phyloP scores from a whole-genome alignment of 37 sponge, comb jelly and placozoan genomes.

The Mnemiopsis leidyi region DNA sequence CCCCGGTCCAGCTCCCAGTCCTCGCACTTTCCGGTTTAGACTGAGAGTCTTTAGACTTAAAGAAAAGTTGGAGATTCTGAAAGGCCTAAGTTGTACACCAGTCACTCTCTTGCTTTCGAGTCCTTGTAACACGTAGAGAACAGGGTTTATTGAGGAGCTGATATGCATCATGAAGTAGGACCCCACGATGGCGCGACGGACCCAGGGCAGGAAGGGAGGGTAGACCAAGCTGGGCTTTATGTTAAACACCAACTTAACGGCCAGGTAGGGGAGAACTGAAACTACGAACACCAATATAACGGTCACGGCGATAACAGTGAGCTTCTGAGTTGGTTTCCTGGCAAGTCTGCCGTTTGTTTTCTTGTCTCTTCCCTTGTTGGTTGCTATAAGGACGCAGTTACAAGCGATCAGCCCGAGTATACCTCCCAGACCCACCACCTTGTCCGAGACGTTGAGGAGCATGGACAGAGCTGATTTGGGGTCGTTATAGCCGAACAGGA shows the following conservation, averaged over 20 bases:
- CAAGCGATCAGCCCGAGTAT: neutral
- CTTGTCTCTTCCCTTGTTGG: neutral
- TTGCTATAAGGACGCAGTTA: neutral
- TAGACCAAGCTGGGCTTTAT: neutral
- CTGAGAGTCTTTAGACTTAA: too few species aligned
- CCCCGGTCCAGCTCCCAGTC: too few species aligned
- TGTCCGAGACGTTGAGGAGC: slow-evolving; percentile 16
- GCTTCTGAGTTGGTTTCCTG: slow-evolving; percentile 14
- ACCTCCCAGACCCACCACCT: neutral
- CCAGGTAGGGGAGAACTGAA: slow-evolving; percentile 10
- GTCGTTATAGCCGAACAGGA: slow-evolving; percentile 20
- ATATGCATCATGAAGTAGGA: slow-evolving; percentile 54
- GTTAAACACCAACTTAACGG: slow-evolving; percentile 11
- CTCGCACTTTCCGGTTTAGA: too few species aligned
- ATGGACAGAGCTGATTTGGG: neutral
- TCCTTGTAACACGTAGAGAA: slow-evolving; percentile 36
- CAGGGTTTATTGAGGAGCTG: slow-evolving; percentile 22
- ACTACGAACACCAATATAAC: slow-evolving; percentile 39
- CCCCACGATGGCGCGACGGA: neutral
- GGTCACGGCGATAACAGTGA: slow-evolving; percentile 24
- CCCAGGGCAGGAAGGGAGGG: neutral
- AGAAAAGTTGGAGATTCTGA: too few species aligned
- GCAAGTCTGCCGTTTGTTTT: neutral
- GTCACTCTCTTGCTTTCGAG: neutral
- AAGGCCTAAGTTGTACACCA: neutral